phyloP scores from a whole-genome alignment of 2,113 vertebrate species.

The Tachuris rubrigastra region DNA sequence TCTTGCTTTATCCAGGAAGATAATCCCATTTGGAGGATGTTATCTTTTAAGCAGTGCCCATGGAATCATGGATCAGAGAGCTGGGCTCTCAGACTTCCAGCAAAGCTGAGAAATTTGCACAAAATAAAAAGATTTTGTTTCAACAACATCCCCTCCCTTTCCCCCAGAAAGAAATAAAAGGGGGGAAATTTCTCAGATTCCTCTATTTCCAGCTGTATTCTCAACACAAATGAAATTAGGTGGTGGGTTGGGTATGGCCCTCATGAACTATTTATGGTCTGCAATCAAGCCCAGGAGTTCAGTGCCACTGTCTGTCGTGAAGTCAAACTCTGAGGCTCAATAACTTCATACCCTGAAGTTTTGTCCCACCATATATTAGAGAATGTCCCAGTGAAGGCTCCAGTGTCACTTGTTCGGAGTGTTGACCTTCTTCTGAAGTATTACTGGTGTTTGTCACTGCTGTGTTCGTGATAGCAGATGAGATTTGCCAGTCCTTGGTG shows the following conservation, averaged over 20 bases:
- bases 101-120: neutral
- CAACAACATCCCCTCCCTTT: fast-evolving
- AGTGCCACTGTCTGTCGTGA: neutral
- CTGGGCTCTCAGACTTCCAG: neutral
- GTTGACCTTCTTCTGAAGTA: neutral
- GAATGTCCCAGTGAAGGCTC: neutral
- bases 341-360: neutral
- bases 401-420: neutral
- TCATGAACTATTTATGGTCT: neutral
- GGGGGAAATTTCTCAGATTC: fast-evolving
- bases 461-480: neutral
- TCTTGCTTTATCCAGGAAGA: neutral
- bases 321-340: neutral
- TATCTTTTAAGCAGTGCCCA: neutral
- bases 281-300: neutral
- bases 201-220: neutral
- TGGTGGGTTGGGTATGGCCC: neutral
- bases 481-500: neutral
- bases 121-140: neutral
- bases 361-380: neutral
- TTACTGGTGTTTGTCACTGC: neutral
- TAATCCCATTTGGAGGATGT: neutral
- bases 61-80: neutral
- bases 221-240: neutral
- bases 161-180: neutral